Evolutionary conservation across 2,797 vertebrate genomes (phyloP), one percentile per base, ranked within the genome.

Genomic region (Gephyroberyx darwinii): DNA sequence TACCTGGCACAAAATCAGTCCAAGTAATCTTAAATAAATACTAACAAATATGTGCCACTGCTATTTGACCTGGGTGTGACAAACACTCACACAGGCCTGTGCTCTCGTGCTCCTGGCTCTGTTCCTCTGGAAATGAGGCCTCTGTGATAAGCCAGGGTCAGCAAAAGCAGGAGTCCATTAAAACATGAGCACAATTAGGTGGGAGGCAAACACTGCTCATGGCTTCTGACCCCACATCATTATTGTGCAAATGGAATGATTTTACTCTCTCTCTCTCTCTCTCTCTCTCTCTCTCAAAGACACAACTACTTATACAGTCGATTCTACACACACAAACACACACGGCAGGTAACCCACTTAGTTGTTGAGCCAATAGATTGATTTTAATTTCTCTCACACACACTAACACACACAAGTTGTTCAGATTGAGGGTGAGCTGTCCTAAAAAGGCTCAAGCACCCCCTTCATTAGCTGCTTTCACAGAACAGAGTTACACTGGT

Each of bases 151-250:
- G 80, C 78, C 75, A 54, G 68, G 83, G 87, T 90, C 86, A 86
- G 70, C 58, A 45, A 75, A 84, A 87, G 86, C 88, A 90, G 17
- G 68, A 81, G 84, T 90, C 85, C 84, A 89, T 91, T 91, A 90
- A 89, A 88, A 89, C 85, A 87, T 84, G 82, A 74, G 81, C 81
- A 83, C 84, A 92, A 91, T 90, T 90, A 93, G 84, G 87, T 87
- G 83, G 83, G 87, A 90, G 79, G 83, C 86, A 89, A 90, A 88
- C 84, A 84, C 79, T 83, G 78, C 74, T 17, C 31, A 73, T 75
- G 81, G 41, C 86, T 77, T 87, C 79, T 89, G 86, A 91, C 88
- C 90, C 83, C 80, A 85, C 88, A 89, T 91, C 82, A 91, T 90
- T 91, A 90, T 81, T 84, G 83, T 87, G 86, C 80, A 90, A 90